phyloP scores from a whole-genome alignment of 30 jellyfish, hydroid and myxozoan species.

The Pseudorhiza aurosa region DNA sequence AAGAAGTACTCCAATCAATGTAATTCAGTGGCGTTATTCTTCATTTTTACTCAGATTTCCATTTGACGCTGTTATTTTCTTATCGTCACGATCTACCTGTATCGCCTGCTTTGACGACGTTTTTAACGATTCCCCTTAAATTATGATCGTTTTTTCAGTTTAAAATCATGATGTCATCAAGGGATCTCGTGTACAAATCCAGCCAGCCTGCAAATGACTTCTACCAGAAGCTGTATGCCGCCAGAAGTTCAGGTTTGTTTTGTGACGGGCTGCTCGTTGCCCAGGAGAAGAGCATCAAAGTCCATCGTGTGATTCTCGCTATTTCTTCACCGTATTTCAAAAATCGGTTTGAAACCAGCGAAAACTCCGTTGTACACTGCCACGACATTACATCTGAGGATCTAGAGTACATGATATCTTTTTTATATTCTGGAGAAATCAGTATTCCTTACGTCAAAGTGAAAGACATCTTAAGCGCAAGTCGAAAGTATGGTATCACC shows the following conservation, averaged over 20 bases:
- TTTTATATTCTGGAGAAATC: constrained; percentile 56
- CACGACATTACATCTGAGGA: constrained; percentile 29
- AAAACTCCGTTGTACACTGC: constrained; percentile 4
- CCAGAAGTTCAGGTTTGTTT: constrained; percentile 62
- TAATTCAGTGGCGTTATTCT: too few relatives aligned
- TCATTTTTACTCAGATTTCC: too few relatives aligned
- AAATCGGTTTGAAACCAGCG: constrained; percentile 24
- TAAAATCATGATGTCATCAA: constrained; percentile 31
- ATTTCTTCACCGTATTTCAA: constrained; percentile 41
- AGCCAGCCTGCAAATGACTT: constrained; percentile 8
- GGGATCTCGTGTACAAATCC: constrained; percentile 47
- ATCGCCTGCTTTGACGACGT: too few relatives aligned
- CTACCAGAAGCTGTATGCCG: constrained; percentile 35
- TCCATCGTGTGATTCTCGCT: constrained; percentile 70
- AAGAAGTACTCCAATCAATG: too few relatives aligned
- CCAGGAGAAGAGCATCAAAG: constrained; percentile 52
- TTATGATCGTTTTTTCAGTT: neutral
- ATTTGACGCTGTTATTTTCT: too few relatives aligned
- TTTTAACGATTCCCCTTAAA: too few relatives aligned
- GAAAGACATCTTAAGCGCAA: constrained; percentile 17
- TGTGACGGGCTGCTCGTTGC: constrained; percentile 66
- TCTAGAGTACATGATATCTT: constrained; percentile 46
- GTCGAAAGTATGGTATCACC: constrained; percentile 22
- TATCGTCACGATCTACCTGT: too few relatives aligned
- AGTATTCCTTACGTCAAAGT: constrained; percentile 38